These are phyloP conservation scores for Drosophila recens DNA, from an alignment of 2,888 invertebrate genomes.

Conservation along the genomic window DNA sequence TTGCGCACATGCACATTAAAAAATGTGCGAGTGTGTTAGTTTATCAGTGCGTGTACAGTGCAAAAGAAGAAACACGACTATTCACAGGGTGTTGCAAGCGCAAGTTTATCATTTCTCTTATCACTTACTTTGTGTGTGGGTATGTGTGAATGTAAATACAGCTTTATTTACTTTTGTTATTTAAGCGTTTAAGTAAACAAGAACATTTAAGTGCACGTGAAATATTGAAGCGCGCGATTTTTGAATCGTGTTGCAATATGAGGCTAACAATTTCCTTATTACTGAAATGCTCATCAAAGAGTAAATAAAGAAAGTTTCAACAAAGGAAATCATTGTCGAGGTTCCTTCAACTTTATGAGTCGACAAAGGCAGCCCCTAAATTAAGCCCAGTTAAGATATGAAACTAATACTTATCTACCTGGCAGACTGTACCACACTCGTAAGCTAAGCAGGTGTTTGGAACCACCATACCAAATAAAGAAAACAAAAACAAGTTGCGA, in stretches of 20 bases:
- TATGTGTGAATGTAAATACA: background rate
- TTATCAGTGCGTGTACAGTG: slow-evolving; percentile 25
- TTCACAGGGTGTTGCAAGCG: slow-evolving; percentile 42
- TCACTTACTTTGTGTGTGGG: slow-evolving; percentile 10
- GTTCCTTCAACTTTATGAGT: slow-evolving; percentile 9
- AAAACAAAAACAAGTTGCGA: slow-evolving; percentile 45
- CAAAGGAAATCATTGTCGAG: slow-evolving; percentile 5
- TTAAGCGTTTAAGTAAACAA: slow-evolving; percentile 10
- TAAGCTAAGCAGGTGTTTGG: slow-evolving; percentile 42
- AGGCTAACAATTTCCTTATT: slow-evolving; percentile 1
- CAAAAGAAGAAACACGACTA: slow-evolving; percentile 24
- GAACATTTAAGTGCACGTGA: slow-evolving; percentile 21
- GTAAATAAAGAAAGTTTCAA: slow-evolving; percentile 6
- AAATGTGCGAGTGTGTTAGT: slow-evolving; percentile 15
- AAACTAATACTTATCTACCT: slow-evolving; percentile 7
- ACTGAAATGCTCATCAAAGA: background rate
- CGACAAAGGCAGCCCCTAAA: background rate
- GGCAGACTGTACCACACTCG: slow-evolving; percentile 35
- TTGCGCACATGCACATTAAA: slow-evolving; percentile 25
- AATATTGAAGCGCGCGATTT: background rate
- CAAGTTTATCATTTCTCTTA: slow-evolving; percentile 28
- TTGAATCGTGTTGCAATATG: background rate
- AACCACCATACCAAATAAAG: slow-evolving; percentile 36
- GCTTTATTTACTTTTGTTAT: slow-evolving; percentile 28
- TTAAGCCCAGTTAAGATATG: background rate